Conservation (phyloP, 2,888 invertebrate species). For the Spisula solida region DNA sequence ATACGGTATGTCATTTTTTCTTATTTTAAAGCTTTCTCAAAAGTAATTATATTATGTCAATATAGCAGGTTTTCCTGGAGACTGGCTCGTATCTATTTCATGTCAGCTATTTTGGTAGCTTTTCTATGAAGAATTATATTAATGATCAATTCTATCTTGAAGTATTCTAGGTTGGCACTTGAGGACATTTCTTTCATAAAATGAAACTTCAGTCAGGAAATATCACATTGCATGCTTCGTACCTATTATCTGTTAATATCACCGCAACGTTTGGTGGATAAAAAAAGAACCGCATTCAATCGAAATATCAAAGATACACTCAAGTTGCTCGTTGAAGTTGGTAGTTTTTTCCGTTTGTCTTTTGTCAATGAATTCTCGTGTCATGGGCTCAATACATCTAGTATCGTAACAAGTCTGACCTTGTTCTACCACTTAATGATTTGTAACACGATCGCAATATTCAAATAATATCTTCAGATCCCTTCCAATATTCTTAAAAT, state of each 20-base stretch:
- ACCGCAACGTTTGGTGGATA: neutral
- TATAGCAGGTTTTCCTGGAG: no score
- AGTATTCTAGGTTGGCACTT: neutral
- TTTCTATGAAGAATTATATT: neutral
- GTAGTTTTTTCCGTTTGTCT: neutral
- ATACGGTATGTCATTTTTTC: no score
- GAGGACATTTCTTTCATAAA: neutral
- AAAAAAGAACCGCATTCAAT: neutral
- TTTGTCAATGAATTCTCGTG: neutral
- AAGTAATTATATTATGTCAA: no score
- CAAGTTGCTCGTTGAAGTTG: neutral
- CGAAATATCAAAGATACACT: neutral
- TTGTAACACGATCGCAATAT: neutral
- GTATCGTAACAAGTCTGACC: neutral
- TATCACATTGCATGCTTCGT: neutral
- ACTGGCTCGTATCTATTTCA: no score
- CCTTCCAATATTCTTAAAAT: neutral
- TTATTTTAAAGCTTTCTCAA: no score
- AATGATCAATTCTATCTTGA: neutral
- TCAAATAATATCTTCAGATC: neutral
- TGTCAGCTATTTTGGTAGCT: neutral
- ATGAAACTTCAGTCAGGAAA: conserved; percentile 13
- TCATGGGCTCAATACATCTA: neutral
- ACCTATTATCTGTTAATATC: neutral
- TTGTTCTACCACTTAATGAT: neutral